phyloP scores from a whole-genome alignment of 2,888 invertebrate species.

The Xanthia togata region DNA sequence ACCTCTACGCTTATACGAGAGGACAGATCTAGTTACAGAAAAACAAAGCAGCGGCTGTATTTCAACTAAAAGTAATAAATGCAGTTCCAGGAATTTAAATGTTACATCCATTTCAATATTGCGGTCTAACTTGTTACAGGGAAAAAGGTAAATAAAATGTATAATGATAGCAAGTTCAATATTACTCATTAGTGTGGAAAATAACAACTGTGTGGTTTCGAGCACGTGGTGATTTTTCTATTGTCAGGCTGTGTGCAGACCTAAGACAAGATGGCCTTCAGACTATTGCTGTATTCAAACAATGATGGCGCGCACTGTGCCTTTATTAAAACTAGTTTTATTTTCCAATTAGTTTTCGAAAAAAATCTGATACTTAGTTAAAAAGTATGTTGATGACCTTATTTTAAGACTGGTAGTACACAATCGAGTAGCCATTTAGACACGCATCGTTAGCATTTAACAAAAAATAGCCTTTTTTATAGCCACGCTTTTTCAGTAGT shows the following conservation, averaged over 20 bases:
- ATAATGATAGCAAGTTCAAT: neutral
- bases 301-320: neutral
- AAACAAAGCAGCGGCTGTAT: slow-evolving; percentile 17
- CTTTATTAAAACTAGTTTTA: neutral
- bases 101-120: slow-evolving; percentile 23
- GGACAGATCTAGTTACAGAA: slow-evolving; percentile 53
- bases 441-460: slow-evolving; percentile 51
- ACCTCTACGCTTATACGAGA: slow-evolving; percentile 29
- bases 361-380: neutral
- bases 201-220: slow-evolving; percentile 7
- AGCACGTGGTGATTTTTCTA: slow-evolving; percentile 6
- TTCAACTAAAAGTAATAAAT: slow-evolving; percentile 1
- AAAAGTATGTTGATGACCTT: slow-evolving; percentile 20
- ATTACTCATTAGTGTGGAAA: slow-evolving; percentile 17
- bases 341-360: neutral
- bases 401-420: slow-evolving; percentile 60
- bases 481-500: slow-evolving; percentile 39
- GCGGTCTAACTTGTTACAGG: slow-evolving; percentile 22
- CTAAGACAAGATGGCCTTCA: too few relatives aligned
- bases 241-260: neutral
- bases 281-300: neutral
- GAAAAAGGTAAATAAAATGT: slow-evolving; percentile 40
- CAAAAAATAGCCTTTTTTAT: slow-evolving; percentile 49
- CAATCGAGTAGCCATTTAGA: slow-evolving; percentile 48
- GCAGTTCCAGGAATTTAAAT: slow-evolving; percentile 16